Base-by-base conservation (phyloP, 2,113 vertebrate species). In the Hiodon tergisus region DNA sequence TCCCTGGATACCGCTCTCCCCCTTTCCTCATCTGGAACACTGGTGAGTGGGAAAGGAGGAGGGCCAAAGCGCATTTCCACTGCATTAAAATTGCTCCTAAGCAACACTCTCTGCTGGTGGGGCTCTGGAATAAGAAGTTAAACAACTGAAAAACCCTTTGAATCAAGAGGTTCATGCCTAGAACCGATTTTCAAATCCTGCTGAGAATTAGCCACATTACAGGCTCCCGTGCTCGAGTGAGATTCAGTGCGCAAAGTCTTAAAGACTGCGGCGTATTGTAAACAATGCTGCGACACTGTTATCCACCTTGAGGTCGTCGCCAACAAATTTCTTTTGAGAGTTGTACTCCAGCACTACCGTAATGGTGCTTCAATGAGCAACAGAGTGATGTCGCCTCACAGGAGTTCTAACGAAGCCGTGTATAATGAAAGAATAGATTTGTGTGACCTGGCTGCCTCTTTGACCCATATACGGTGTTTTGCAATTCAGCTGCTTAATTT, bases 391-490 rank as follows among this genome's bases (percentile, higher is more conserved):
- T 70, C 4, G 8, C 5, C 2, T 6, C 9, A 9, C 4, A 46
- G 69, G 53, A 55, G 69, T 47, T 57, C 53, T 68, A 59, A 59
- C 58, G 9, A 9, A 59, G 58, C 58, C 3, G 9, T 59, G 9
- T 14, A 59, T 17, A 17, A 16, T 17, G 7, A 66, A 66, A 6
- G 71, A 58, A 62, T 17, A 59, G 4, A 61, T 31, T 31, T 31
- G 57, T 16, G 31, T 72, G 71, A 72, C 71, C 16, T 73, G 17
- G n/a, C 2, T 51, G 16, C 48, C 57, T n/a, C 13, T 17, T 68
- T 68, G 74, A 74, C 61, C 52, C n/a, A 4, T 7, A 13, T 31
- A 11, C 73, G 11, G 14, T 14, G 6, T 6, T 62, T 11, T 73
- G 50, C 9, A 2, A 65, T 54, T 65, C 72, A 17, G n/a, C n/a